Evolutionary conservation across 2,888 invertebrate species (phyloP), one percentile per base, ranked within the genome.

Genomic region (Strigamia transsilvanica): DNA sequence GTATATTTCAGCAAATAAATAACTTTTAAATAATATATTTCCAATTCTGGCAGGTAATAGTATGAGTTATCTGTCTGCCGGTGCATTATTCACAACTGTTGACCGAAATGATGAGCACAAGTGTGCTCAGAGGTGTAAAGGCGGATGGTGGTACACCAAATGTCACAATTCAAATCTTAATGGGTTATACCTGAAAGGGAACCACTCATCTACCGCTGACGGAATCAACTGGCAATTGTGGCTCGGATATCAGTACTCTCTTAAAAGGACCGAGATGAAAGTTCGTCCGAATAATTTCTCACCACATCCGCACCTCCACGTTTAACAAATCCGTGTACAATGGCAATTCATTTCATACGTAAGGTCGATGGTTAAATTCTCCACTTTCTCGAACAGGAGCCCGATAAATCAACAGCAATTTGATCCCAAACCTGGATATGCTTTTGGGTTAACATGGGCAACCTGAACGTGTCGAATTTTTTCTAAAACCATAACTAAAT

Each of bases 401-500:
- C 27, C 27, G 3, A 27, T 27, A 27, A 27, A 2, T 3, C 27
- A 27, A 27, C 1, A 27, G 27, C 27, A 27, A 2, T 27, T 27
- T 3, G 3, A 27, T 27, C 3, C 27, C 27, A 3, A 27, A 1
- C 3, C 27, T 2, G 27, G 3, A 27, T 27, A 27, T 27, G 27
- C 27, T 27, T 27, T 27, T 27, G 27, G 27, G 3, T 27, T 27
- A 2, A 27, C 27, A 27, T 27, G 27, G 3, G 27, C 27, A 27
- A 27, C 3, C 27, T 27, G 1, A 3, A n/a, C n/a, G 88, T 93
- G 94, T 83, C 92, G 93, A 90, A 99, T 98, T 82, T 96, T 91
- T 88, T 99, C 99, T 86, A 99, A 89, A 83, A 93, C 94, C 89
- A 93, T 93, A 86, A 98, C 95, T 82, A 99, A 91, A 87, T 96